Conservation (phyloP, 92 coral and sea anemone genomes). For the Micromussa lordhowensis region DNA sequence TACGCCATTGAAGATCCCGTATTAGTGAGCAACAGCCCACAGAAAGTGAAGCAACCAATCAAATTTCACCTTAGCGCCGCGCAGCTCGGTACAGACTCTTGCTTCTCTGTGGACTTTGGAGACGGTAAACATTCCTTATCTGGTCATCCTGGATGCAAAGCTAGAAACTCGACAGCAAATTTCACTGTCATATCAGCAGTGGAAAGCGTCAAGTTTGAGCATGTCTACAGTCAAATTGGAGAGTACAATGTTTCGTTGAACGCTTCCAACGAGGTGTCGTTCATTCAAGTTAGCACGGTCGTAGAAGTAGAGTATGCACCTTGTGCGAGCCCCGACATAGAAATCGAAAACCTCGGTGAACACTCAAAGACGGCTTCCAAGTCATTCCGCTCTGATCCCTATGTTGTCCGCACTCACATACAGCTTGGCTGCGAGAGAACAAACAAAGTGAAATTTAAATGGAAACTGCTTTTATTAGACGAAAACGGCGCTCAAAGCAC, state of each 20-base stretch:
- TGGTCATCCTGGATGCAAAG: constrained; percentile 41
- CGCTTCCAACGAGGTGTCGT: constrained; percentile 57
- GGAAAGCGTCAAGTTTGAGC: constrained; percentile 29
- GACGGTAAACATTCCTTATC: constrained; percentile 32
- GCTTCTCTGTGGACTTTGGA: constrained; percentile 48
- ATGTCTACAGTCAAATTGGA: constrained; percentile 40
- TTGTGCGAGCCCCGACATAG: constrained; percentile 25
- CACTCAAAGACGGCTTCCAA: constrained; percentile 10
- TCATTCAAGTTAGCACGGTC: background rate
- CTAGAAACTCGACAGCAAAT: background rate
- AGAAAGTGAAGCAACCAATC: constrained; percentile 27
- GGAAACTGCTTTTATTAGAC: constrained; percentile 24
- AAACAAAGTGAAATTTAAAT: constrained; percentile 23
- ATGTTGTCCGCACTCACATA: constrained; percentile 20
- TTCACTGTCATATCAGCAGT: constrained; percentile 5
- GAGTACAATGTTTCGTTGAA: constrained; percentile 38
- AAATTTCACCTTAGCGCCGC: constrained; percentile 33
- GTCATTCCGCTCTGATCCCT: constrained; percentile 22
- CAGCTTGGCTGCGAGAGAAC: constrained; percentile 37
- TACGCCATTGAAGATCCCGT: constrained; percentile 12
- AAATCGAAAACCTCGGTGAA: constrained; percentile 37
- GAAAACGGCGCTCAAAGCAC: constrained; percentile 1
- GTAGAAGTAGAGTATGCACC: constrained; percentile 35
- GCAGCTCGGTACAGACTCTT: constrained; percentile 56
- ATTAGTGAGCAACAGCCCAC: constrained; percentile 49